Evolutionary conservation across 2,113 vertebrate genomes (phyloP).

Genomic region (Maccullochella peelii): DNA sequence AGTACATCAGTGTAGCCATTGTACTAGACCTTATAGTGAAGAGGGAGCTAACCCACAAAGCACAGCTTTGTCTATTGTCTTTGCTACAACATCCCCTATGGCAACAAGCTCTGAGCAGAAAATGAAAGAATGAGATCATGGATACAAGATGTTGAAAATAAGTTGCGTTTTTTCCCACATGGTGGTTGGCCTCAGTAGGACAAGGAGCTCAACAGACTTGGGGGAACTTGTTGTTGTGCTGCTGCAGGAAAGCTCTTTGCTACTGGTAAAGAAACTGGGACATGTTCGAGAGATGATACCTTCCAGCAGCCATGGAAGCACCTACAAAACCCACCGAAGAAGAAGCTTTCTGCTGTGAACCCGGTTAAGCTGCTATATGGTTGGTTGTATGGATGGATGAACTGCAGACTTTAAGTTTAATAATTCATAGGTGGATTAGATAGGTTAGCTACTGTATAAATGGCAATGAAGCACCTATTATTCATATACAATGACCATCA

Average conservation of each 20-base stretch:
- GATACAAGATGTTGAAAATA: not conserved
- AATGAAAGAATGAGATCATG: conserved; percentile 28
- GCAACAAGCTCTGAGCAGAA: conserved; percentile 15
- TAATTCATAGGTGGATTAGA: not conserved
- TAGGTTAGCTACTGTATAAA: not conserved
- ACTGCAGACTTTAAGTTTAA: not conserved
- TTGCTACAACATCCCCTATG: conserved; percentile 20
- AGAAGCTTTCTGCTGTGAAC: conserved; percentile 9
- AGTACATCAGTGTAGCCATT: conserved; percentile 12
- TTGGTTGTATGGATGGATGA: not conserved
- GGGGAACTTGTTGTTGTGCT: not conserved
- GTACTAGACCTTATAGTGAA: not conserved
- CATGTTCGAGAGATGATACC: not conserved
- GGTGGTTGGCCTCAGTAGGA: not conserved
- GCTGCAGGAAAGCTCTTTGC: not conserved
- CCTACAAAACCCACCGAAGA: not conserved
- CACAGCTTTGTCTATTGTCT: conserved; percentile 30
- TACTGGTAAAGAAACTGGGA: not conserved
- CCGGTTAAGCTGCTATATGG: not conserved
- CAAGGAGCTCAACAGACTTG: conserved; percentile 1
- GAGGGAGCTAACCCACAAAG: conserved; percentile 13
- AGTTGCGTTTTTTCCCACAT: not conserved
- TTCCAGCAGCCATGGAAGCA: conserved; percentile 11
- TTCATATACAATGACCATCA: not conserved
- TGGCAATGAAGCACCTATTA: not conserved